These are phyloP conservation scores for Smutsia gigantea DNA, from an alignment of 2,797 vertebrate genomes.

Conservation along the genomic window DNA sequence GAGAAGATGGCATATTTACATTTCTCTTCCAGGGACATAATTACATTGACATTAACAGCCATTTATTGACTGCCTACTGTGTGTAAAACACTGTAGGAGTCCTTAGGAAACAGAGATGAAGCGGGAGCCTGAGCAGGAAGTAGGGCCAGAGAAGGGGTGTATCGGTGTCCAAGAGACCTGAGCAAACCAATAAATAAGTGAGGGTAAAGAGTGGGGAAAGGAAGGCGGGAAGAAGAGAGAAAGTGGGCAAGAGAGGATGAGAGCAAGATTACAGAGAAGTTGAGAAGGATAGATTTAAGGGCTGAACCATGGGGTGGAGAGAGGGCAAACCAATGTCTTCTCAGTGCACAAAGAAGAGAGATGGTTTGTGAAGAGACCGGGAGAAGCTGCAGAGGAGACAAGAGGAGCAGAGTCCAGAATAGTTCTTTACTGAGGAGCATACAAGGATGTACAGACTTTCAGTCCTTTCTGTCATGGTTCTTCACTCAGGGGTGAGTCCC, in stretches of 20 bases:
- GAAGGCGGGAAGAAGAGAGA: neutral
- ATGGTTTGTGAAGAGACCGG: neutral
- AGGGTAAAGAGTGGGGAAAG: neutral
- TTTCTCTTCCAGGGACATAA: neutral
- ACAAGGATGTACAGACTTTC: neutral
- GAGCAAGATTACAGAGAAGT: neutral
- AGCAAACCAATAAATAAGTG: neutral
- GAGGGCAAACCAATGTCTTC: neutral
- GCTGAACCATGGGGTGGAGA: neutral
- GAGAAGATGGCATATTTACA: neutral
- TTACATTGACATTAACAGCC: slow-evolving; percentile 1
- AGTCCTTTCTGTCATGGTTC: neutral
- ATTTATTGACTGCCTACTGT: slow-evolving; percentile 32
- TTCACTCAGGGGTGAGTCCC: neutral
- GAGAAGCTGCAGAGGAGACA: neutral
- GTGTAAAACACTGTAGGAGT: neutral
- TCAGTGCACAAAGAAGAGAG: neutral
- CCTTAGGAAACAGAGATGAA: neutral
- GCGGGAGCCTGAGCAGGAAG: neutral
- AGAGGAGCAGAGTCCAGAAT: neutral
- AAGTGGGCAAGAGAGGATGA: neutral
- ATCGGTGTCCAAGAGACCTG: neutral
- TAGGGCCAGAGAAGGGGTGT: neutral
- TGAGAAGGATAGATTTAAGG: neutral
- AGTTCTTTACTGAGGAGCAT: neutral